Evolutionary conservation across 1,140 invertebrate genomes (phyloP), one percentile per base, ranked within the genome.

Genomic region (Andrena cerasifolii): DNA sequence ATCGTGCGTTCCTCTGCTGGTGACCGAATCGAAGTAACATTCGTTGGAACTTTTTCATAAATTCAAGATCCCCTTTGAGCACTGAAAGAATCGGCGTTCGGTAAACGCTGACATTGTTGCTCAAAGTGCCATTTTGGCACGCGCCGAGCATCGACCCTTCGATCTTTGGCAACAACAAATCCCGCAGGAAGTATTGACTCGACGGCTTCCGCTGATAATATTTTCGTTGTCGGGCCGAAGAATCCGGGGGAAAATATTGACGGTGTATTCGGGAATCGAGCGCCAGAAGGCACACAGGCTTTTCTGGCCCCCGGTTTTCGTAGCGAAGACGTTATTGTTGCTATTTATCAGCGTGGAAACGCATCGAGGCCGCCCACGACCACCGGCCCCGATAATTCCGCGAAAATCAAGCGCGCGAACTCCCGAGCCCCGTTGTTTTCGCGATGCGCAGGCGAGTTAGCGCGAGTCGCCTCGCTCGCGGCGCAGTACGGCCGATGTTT

Each of bases 401-500:
- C 21, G 16, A 45, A 67, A 67, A 26, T 53, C 66, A 14, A 4
- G 16, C 28, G 54, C 14, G 43, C 43, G 56, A 2, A 40, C 8
- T 45, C 40, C 24, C 31, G 10, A 0, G 54, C n/a, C n/a, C n/a
- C n/a, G n/a, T n/a, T 53, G 45, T 62, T 53, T 28, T 62, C 28
- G 43, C 31, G 14, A 43, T 14, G 49, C 24, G 28, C 36, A 54
- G 2, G 24, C 56, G 10, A 33, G 18, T 5, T n/a, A 43, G n/a
- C 58, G 31, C n/a, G 47, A 47, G 51, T 8, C 3, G 49, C 7
- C 6, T 14, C 16, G 10, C 36, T 16, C 16, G 36, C 49, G 71
- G 31, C 43, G 53, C 33, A 79, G 70, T 54, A 56, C 71, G 54
- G 31, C 76, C 40, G 51, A 79, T 84, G 82, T 83, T 83, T 83